These are phyloP conservation scores for Thamnophis elegans DNA, from an alignment of 2,797 vertebrate genomes.

Conservation along the genomic window DNA sequence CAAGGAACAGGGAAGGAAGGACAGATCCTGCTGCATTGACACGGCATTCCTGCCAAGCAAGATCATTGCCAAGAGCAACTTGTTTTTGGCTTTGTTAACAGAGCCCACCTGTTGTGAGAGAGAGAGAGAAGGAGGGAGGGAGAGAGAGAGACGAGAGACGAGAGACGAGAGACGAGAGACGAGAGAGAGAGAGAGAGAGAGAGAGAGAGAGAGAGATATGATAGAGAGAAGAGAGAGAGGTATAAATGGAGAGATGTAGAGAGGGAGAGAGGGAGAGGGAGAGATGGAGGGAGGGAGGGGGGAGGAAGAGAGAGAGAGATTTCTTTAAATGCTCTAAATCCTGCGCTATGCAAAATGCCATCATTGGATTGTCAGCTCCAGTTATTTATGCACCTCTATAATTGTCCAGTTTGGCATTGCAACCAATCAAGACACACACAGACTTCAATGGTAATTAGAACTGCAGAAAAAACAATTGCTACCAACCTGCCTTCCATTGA, in stretches of 20 bases:
- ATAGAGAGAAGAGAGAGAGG: too few relatives aligned
- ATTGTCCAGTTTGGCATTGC: too few relatives aligned
- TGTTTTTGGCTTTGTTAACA: background rate
- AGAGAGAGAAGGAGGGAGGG: too few relatives aligned
- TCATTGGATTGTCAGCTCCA: background rate
- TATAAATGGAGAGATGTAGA: background rate
- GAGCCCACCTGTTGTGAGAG: background rate
- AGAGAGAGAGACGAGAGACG: background rate
- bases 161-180: background rate
- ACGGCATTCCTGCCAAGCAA: background rate
- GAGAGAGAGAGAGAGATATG: too few relatives aligned
- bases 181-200: background rate
- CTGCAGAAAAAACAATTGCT: too few relatives aligned
- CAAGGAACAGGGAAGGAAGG: background rate
- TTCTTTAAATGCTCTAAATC: background rate
- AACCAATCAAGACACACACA: too few relatives aligned
- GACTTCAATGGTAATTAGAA: too few relatives aligned
- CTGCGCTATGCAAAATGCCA: background rate
- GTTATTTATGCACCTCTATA: background rate
- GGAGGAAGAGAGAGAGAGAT: background rate
- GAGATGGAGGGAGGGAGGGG: too few relatives aligned
- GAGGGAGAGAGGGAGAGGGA: accelerated
- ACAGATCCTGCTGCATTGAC: background rate
- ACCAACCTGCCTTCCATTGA: too few relatives aligned
- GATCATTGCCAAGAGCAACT: background rate